Percentiles rank a stretch among this genome's conserved stretches.
Evolutionary conservation across 1,140 invertebrate genomes (phyloP).

Genomic region (Drosophila albomicans): DNA sequence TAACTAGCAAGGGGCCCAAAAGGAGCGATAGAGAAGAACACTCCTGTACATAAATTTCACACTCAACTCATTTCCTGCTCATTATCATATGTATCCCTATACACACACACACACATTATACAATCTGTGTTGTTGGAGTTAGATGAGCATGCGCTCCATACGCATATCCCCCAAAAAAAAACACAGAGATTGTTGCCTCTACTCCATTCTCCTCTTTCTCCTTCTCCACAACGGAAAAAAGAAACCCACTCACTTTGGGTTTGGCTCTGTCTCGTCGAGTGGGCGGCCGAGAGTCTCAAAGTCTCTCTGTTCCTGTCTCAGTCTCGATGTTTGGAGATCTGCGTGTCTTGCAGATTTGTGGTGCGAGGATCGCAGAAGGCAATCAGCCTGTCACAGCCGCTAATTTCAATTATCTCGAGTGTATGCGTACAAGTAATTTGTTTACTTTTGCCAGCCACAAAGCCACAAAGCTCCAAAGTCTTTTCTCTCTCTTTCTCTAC

Average conservation of each 20-base stretch:
- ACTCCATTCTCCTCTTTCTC: constrained; percentile 1
- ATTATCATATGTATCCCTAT: constrained; percentile 69
- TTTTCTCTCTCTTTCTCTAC: background rate
- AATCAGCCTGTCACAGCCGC: constrained; percentile 80
- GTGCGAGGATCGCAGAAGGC: constrained; percentile 65
- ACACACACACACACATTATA: constrained; percentile 50
- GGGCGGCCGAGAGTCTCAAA: constrained; percentile 48
- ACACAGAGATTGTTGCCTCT: background rate
- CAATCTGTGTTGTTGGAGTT: constrained; percentile 42
- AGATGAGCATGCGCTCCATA: constrained; percentile 50
- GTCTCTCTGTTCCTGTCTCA: constrained; percentile 14
- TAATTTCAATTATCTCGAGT: constrained; percentile 81
- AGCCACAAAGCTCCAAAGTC: constrained; percentile 30
- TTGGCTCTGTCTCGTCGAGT: constrained; percentile 60
- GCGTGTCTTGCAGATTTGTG: constrained; percentile 61
- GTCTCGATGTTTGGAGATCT: background rate
- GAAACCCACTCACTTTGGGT: constrained; percentile 78
- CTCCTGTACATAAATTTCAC: constrained; percentile 80
- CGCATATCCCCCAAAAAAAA: constrained; percentile 17
- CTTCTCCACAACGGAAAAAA: constrained; percentile 56
- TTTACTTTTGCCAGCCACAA: constrained; percentile 53
- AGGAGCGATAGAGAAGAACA: constrained; percentile 29
- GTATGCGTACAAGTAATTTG: constrained; percentile 63
- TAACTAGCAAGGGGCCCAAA: constrained; percentile 38
- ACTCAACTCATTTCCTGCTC: constrained; percentile 82